Evolutionary conservation across 2,113 vertebrate genomes (phyloP).

Genomic region (Tachuris rubrigastra): DNA sequence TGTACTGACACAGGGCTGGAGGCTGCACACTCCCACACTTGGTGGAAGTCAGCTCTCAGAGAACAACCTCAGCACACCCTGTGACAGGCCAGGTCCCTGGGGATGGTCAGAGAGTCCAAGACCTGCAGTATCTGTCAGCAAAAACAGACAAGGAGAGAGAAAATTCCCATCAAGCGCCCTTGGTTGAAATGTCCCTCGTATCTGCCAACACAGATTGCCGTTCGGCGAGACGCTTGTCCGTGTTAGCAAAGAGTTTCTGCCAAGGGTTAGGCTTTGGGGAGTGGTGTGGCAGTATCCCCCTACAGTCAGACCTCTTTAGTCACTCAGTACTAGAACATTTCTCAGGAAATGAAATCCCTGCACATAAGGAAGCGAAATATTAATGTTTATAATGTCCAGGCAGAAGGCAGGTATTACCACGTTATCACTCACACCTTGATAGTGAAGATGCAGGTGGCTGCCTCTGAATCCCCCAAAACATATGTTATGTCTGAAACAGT

Average conservation of each 20-base stretch:
- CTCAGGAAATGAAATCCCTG: background rate
- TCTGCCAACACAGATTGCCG: background rate
- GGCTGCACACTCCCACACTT: rapidly evolving
- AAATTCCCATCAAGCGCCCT: background rate
- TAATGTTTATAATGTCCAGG: background rate
- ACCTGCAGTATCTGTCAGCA: background rate
- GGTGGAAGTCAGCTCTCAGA: background rate
- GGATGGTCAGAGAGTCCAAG: background rate
- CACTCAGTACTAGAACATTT: background rate
- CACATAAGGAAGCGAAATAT: background rate
- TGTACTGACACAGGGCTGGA: rapidly evolving
- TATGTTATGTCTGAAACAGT: background rate
- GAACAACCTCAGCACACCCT: background rate
- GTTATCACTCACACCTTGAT: background rate
- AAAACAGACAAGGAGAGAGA: background rate
- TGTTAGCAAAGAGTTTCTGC: background rate
- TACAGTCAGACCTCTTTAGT: background rate
- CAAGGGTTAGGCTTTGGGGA: background rate
- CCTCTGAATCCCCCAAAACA: background rate
- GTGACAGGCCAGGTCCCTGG: background rate
- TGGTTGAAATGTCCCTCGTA: background rate
- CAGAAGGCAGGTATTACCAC: background rate
- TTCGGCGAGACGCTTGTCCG: rapidly evolving
- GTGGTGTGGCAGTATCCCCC: background rate
- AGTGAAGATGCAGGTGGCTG: background rate